Base-by-base conservation (phyloP, 2,888 invertebrate species). In the Gibbula magus region DNA sequence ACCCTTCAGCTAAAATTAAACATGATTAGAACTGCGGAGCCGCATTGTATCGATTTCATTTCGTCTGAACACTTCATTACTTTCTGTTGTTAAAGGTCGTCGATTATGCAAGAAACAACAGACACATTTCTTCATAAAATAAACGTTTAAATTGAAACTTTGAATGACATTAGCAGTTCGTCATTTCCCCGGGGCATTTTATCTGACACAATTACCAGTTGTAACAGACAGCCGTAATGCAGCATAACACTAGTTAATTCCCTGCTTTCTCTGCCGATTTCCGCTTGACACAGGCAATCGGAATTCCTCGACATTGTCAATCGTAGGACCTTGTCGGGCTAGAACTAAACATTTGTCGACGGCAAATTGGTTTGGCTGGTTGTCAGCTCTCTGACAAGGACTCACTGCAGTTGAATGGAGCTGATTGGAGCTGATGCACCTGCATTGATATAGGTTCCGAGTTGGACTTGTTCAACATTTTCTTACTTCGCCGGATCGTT, bases 331-430 rank as follows among this genome's bases (percentile, higher is more conserved):
- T 70, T 29, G 25, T 29, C 61, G 29, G 25, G 18, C 35, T 35
- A 32, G 39, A 35, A 10, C 20, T 70, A 35, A 20, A 70, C 32
- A 70, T 70, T 70, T 32, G 70, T 70, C 52, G 20, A 51, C 25
- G 51, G 22, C 75, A 52, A 22, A 52, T 20, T 22, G 22, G 25
- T 16, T 25, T 51, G 18, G 51, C 18, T 13, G 45, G 22, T 51
- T 52, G 78, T 78, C 78, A 78, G 53, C 78, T 78, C 32, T 78
- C 78, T 32, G 78, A 78, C 52, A 52, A 66, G 20, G 52, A 70
- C 20, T 78, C 78, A 51, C 78, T 78, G 52, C 39, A 77, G 70
- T 78, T 78, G 70, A 51, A 53, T 22, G 66, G 20, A n/a, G 78
- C 52, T 8, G 53, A 53, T 10, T 67, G 78, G 25, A 78, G 45